These are phyloP conservation scores for Pseudochaenichthys georgianus DNA, from an alignment of 2,797 vertebrate species.

Conservation along the genomic window DNA sequence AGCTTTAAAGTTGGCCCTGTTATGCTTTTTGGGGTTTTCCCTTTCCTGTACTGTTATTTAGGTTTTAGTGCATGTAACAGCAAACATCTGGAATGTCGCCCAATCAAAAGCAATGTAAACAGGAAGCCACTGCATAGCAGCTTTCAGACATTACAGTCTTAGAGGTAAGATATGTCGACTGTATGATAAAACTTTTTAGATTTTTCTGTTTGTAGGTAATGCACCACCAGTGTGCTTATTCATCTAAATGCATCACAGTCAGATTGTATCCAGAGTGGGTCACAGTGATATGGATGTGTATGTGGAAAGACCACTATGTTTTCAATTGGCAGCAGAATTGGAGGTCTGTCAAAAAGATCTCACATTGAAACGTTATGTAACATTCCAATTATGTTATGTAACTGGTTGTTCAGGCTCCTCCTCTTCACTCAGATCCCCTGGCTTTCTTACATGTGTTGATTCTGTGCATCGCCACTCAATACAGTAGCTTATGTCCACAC, in stretches of 20 bases:
- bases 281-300: neutral
- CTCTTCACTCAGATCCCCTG: neutral
- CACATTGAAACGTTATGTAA: slow-evolving; percentile 42
- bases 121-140: neutral
- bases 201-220: neutral
- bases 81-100: too few relatives aligned
- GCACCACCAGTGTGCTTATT: neutral
- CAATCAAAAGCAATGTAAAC: too few relatives aligned
- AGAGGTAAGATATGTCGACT: neutral
- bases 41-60: too few relatives aligned
- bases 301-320: neutral
- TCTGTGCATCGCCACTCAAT: neutral
- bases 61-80: too few relatives aligned
- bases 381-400: slow-evolving; percentile 62
- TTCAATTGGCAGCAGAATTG: slow-evolving; percentile 15
- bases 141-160: neutral
- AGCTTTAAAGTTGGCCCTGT: too few relatives aligned
- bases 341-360: neutral
- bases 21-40: too few relatives aligned
- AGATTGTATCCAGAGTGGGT: neutral
- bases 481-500: neutral
- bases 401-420: slow-evolving; percentile 12
- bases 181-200: neutral
- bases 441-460: neutral
- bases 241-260: neutral